phyloP scores from a whole-genome alignment of 30 jellyfish, hydroid and myxozoan species.

The Pseudorhiza aurosa region DNA sequence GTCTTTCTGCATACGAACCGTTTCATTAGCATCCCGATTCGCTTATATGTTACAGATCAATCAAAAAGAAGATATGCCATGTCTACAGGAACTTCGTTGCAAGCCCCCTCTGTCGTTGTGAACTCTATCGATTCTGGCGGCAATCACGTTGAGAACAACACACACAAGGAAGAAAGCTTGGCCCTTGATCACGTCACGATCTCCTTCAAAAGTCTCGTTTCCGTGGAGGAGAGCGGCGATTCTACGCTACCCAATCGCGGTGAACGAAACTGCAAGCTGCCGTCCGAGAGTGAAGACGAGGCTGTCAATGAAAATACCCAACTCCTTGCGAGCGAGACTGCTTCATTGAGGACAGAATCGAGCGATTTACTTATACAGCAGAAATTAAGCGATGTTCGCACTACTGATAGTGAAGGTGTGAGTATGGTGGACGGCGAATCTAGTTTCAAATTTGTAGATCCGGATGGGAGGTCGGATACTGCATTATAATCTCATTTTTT shows the following conservation, averaged over 20 bases:
- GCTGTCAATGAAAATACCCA: slow-evolving; percentile 29
- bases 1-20: not conserved
- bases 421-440: not conserved
- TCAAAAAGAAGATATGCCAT: slow-evolving; percentile 40
- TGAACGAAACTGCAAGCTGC: not conserved
- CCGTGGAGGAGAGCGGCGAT: not conserved
- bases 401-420: not conserved
- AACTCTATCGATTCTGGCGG: slow-evolving; percentile 19
- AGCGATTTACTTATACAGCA: not conserved
- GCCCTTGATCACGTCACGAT: not conserved
- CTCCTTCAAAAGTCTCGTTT: not conserved
- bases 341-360: not conserved
- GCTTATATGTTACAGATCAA: slow-evolving; percentile 17
- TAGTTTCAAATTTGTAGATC: not conserved
- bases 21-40: not conserved
- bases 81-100: not conserved
- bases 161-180: not conserved
- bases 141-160: not conserved
- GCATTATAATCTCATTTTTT: no score
- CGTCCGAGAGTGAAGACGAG: slow-evolving; percentile 45
- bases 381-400: not conserved
- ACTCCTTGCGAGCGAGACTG: not conserved
- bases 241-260: not conserved
- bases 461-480: not conserved
- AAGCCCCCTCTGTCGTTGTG: not conserved